Percentiles rank a stretch among this genome's conserved stretches.
These are phyloP conservation scores for Chironomus riparius DNA, from an alignment of 2,888 invertebrate genomes.

Conservation along the genomic window DNA sequence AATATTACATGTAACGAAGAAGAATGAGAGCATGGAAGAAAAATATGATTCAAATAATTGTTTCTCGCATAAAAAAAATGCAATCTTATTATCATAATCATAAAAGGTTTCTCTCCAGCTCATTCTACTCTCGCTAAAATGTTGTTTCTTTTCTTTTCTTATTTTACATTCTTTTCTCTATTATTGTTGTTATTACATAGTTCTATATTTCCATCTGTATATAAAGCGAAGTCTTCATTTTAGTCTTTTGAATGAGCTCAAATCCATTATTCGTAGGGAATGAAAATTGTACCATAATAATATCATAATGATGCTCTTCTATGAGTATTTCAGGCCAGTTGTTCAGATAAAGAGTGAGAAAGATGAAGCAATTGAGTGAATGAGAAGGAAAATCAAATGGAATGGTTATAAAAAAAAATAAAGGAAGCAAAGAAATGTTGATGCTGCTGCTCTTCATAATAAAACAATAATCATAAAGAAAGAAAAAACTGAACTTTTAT, in stretches of 20 bases:
- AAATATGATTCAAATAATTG: conserved; percentile 18
- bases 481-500: conserved; percentile 19
- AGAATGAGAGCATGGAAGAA: not conserved
- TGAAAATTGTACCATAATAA: conserved; percentile 15
- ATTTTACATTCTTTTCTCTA: not conserved
- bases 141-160: not conserved
- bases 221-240: not conserved
- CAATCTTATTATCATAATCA: conserved; percentile 22
- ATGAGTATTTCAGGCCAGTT: conserved; percentile 4
- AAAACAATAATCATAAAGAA: conserved; percentile 23
- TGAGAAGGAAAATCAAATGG: not conserved
- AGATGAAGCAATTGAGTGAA: not conserved
- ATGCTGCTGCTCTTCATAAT: conserved; percentile 12
- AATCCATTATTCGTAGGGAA: conserved; percentile 3
- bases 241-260: not conserved
- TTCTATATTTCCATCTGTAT: not conserved
- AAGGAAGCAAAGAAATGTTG: not conserved
- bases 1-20: not conserved
- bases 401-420: not conserved
- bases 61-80: conserved; percentile 14
- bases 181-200: not conserved
- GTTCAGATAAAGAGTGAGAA: not conserved
- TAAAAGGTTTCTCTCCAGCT: conserved; percentile 16
- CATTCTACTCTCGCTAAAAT: not conserved
- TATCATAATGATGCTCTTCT: conserved; percentile 12